These are phyloP conservation scores for Digitonthophagus gazella DNA, from an alignment of 2,888 invertebrate genomes.

Conservation along the genomic window DNA sequence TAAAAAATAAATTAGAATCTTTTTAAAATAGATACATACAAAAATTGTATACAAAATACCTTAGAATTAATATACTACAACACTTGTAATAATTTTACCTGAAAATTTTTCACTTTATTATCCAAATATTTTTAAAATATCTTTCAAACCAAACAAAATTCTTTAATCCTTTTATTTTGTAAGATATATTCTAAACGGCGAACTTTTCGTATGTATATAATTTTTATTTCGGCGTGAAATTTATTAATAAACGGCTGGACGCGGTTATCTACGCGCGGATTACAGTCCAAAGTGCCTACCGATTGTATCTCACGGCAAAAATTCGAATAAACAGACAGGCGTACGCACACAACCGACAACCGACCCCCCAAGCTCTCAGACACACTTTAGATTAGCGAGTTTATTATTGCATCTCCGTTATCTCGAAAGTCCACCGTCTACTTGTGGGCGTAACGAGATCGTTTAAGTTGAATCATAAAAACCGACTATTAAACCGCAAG, in stretches of 20 bases:
- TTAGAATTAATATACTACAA: background rate
- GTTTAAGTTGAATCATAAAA: too few relatives aligned
- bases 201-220: background rate
- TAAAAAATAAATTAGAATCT: background rate
- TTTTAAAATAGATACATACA: background rate
- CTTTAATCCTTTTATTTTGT: too few relatives aligned
- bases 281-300: background rate
- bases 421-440: too few relatives aligned
- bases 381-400: background rate
- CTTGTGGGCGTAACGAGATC: too few relatives aligned
- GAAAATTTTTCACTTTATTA: too few relatives aligned
- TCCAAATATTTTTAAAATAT: too few relatives aligned
- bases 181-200: too few relatives aligned
- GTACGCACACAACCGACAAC: background rate
- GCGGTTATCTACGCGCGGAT: background rate
- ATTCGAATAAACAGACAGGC: background rate
- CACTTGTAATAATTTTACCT: too few relatives aligned
- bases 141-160: too few relatives aligned
- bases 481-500: too few relatives aligned
- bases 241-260: background rate
- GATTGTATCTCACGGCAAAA: background rate
- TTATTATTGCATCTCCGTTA: background rate
- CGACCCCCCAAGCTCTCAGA: background rate
- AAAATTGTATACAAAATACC: background rate
- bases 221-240: too few relatives aligned